phyloP scores from a whole-genome alignment of 1,140 invertebrate species.

The Megathymus violae region DNA sequence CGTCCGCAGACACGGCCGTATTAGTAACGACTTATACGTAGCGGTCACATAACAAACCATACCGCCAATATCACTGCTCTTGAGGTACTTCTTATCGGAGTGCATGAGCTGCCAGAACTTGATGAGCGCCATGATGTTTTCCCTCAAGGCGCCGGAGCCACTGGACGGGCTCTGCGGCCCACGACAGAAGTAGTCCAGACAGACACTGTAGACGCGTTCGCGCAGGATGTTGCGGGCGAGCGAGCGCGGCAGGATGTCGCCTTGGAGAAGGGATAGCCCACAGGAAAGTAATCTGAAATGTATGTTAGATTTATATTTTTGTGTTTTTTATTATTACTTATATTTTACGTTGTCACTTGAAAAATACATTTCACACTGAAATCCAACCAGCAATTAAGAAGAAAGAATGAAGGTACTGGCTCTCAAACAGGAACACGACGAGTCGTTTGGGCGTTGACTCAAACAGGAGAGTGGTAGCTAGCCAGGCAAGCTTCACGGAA shows the following conservation, averaged over 20 bases:
- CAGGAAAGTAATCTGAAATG: constrained; percentile 92
- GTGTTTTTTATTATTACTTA: not conserved
- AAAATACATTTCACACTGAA: no score
- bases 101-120: constrained; percentile 98
- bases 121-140: constrained; percentile 95
- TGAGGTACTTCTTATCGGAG: constrained; percentile 98
- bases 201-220: constrained; percentile 96
- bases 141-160: constrained; percentile 88
- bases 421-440: no score
- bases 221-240: constrained; percentile 96
- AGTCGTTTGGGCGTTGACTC: no score
- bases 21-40: no score
- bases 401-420: no score
- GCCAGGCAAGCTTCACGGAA: no score
- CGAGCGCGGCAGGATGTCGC: constrained; percentile 93
- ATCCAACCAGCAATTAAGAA: no score
- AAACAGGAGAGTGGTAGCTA: no score
- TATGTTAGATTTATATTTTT: no score
- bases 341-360: no score
- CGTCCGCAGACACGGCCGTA: no score
- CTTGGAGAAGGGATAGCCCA: constrained; percentile 96
- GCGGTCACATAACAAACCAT: no score
- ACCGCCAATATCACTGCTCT: constrained; percentile 87
- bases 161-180: constrained; percentile 94
- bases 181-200: constrained; percentile 97